Evolutionary conservation across 2,888 invertebrate genomes (phyloP).

Genomic region (Dryococelus australis): DNA sequence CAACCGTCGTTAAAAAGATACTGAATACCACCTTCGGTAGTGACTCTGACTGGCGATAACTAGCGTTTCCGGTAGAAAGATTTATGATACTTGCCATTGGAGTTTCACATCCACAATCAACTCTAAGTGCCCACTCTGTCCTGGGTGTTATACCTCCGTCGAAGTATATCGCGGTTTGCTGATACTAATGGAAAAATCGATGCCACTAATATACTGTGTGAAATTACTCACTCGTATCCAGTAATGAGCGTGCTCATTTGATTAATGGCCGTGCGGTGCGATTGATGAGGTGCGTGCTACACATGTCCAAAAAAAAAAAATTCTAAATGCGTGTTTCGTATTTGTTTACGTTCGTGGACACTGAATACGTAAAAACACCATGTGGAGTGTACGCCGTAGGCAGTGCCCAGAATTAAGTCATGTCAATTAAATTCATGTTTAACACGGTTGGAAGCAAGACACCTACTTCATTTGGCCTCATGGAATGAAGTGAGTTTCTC

Average conservation of each 20-base stretch:
- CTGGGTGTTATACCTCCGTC: not conserved
- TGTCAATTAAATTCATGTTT: too few relatives aligned
- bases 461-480: too few relatives aligned
- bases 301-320: not conserved
- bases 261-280: not conserved
- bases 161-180: not conserved
- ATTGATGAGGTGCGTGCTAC: not conserved
- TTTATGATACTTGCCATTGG: not conserved
- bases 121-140: not conserved
- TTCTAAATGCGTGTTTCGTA: not conserved
- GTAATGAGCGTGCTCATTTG: not conserved
- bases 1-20: not conserved
- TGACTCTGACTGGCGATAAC: not conserved
- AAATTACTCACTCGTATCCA: not conserved
- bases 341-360: not conserved
- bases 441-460: too few relatives aligned
- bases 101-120: not conserved
- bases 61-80: not conserved
- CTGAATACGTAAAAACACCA: not conserved
- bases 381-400: too few relatives aligned
- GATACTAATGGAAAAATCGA: constrained; percentile 2
- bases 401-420: too few relatives aligned
- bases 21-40: not conserved
- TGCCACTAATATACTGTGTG: not conserved
- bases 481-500: too few relatives aligned